Conservation (phyloP, 2,797 vertebrate genomes). For the Atherinosoma microstoma region DNA sequence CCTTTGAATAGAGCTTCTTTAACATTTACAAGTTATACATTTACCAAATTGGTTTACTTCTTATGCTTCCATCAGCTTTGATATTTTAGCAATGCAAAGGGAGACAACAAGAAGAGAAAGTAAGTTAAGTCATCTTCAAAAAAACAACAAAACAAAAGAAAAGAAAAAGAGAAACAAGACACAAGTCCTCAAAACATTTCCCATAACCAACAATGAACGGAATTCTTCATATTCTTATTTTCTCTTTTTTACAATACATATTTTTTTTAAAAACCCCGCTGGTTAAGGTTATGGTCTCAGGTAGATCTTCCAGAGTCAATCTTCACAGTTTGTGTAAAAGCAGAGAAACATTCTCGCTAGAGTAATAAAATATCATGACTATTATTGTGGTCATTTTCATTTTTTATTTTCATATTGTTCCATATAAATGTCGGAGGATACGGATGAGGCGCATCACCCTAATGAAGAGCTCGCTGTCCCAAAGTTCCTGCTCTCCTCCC, state of each 20-base stretch:
- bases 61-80: slow-evolving; percentile 85
- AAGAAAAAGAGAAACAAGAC: slow-evolving; percentile 79
- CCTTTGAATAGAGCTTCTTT: slow-evolving; percentile 85
- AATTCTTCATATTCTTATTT: slow-evolving; percentile 81
- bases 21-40: slow-evolving; percentile 89
- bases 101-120: slow-evolving; percentile 84
- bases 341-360: slow-evolving; percentile 90
- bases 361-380: slow-evolving; percentile 97
- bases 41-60: slow-evolving; percentile 92
- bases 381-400: slow-evolving; percentile 84
- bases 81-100: slow-evolving; percentile 87
- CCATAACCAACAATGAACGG: slow-evolving; percentile 91
- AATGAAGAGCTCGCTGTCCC: slow-evolving; percentile 64
- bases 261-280: slow-evolving; percentile 92
- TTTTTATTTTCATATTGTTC: slow-evolving; percentile 87
- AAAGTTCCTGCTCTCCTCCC: slow-evolving; percentile 78
- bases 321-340: slow-evolving; percentile 97
- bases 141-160: slow-evolving; percentile 67
- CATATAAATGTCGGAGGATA: slow-evolving; percentile 86
- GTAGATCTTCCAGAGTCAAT: slow-evolving; percentile 90
- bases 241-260: slow-evolving; percentile 80
- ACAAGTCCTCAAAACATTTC: slow-evolving; percentile 90
- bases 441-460: slow-evolving; percentile 55
- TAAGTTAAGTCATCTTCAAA: slow-evolving; percentile 88
- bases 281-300: slow-evolving; percentile 91